Base-by-base conservation (phyloP, 2,797 vertebrate species). In the Pangasius mekongensis region DNA sequence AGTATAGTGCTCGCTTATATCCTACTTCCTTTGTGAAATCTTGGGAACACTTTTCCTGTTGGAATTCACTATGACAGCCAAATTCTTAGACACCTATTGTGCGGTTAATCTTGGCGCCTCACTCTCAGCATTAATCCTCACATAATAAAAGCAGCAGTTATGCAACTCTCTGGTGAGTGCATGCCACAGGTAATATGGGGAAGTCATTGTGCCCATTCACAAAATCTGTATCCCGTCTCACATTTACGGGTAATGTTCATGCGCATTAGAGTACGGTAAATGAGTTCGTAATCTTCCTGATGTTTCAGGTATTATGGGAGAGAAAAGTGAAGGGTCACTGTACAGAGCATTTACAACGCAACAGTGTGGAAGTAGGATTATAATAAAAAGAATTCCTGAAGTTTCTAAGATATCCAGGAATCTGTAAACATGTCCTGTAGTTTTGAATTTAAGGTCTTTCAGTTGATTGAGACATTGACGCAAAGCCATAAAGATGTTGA, bases 61-160 rank as follows among this genome's bases (percentile, higher is more conserved):
- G 87, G 88, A 93, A 92, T 92, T 91, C 62, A 87, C 87, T 36
- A 86, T 24, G 10, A 88, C 83, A 62, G 90, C 90, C 82, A 90
- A 89, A 90, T 92, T 91, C 90, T 89, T 94, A 87, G 76, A 86
- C 67, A 27, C 66, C 92, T 87, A 92, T 91, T 91, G 89, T 89
- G 80, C 83, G 80, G 80, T 87, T 87, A 85, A 90, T 92, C 87
- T 64, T 85, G 83, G 78, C 24, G 77, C 76, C 80, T 71, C 81
- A 30, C 47, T 69, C 71, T 56, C 71, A 71, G 67, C 27, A 71
- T 91, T 92, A 91, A 90, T 74, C 83, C 77, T 83, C 85, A 92
- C 90, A 88, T 77, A 93, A 92, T 92, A 88, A 92, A 92, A 89
- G 86, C 24, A 73, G 69, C 9, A 20, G 67, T 93, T 93, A 92